A percentile compares a stretch with the other conserved stretches of the same genome.
Conservation (phyloP, 2,113 vertebrate species). For the Anarhynchus alexandrinus region DNA sequence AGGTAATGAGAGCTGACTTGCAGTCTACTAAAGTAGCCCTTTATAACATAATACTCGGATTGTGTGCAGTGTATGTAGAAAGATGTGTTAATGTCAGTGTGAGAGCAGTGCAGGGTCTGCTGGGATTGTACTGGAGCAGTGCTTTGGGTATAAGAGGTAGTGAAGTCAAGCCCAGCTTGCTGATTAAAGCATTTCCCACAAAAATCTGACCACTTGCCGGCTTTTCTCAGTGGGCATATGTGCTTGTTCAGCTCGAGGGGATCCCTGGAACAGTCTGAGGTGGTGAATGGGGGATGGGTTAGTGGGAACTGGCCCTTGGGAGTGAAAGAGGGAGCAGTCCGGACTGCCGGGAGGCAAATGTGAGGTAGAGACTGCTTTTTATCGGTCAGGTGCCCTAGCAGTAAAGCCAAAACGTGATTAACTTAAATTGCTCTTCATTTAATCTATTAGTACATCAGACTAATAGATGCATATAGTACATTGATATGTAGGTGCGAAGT, state of each 20-base stretch:
- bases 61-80: neutral
- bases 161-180: neutral
- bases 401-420: neutral
- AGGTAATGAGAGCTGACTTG: neutral
- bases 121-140: too few species aligned
- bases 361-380: neutral
- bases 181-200: neutral
- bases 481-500: neutral
- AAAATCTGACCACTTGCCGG: neutral
- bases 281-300: neutral
- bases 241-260: neutral
- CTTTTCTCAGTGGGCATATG: neutral
- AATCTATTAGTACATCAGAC: neutral
- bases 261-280: neutral
- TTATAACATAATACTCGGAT: fast-evolving
- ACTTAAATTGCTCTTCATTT: neutral
- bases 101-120: neutral
- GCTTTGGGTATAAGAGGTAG: neutral
- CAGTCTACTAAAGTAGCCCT: neutral
- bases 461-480: neutral
- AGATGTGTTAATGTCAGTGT: neutral
- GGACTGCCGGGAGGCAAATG: neutral
- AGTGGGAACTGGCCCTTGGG: neutral
- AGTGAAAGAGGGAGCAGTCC: neutral
- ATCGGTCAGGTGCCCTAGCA: fast-evolving